A percentile compares a stretch with the other conserved stretches of the same genome.
Evolutionary conservation across 2,888 invertebrate species (phyloP).

Genomic region (Drosophila rellima): DNA sequence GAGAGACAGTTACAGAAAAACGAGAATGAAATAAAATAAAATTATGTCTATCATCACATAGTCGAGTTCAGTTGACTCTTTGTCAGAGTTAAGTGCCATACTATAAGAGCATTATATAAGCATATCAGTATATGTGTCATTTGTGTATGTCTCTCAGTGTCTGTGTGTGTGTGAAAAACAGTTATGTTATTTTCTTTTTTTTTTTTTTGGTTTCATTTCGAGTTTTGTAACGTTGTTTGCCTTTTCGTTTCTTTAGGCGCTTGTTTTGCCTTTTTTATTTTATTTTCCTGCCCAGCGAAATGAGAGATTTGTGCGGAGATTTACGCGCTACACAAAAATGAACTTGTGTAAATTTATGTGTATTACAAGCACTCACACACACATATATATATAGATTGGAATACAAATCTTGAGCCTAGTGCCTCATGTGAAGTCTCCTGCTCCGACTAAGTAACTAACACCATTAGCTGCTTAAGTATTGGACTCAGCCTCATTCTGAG

Average conservation of each 20-base stretch:
- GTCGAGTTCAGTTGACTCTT: constrained; percentile 62
- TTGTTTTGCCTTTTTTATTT: constrained; percentile 25
- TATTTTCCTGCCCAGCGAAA: constrained; percentile 54
- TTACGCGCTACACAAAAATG: constrained; percentile 72
- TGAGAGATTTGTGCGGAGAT: constrained; percentile 76
- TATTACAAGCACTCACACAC: constrained; percentile 49
- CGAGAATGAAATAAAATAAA: constrained; percentile 45
- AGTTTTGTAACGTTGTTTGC: constrained; percentile 34
- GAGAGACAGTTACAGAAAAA: constrained; percentile 1
- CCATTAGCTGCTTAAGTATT: constrained; percentile 68
- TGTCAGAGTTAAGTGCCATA: constrained; percentile 68
- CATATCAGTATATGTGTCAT: constrained; percentile 35
- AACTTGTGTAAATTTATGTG: constrained; percentile 76
- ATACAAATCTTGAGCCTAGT: constrained; percentile 26
- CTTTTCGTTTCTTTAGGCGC: constrained; percentile 46
- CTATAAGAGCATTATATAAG: constrained; percentile 56
- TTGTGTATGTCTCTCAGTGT: constrained; percentile 15
- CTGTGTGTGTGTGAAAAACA: constrained; percentile 24
- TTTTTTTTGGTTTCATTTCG: constrained; percentile 31
- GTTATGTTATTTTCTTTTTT: constrained; percentile 34
- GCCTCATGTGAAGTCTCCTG: constrained; percentile 9
- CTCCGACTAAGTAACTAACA: constrained; percentile 65
- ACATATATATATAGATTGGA: constrained; percentile 2
- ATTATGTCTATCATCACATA: constrained; percentile 67
- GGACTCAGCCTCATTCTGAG: constrained; percentile 7